Percentiles rank a stretch among this genome's conserved stretches.
Conservation (phyloP, 2,113 vertebrate species). For the Pteropus alecto region DNA sequence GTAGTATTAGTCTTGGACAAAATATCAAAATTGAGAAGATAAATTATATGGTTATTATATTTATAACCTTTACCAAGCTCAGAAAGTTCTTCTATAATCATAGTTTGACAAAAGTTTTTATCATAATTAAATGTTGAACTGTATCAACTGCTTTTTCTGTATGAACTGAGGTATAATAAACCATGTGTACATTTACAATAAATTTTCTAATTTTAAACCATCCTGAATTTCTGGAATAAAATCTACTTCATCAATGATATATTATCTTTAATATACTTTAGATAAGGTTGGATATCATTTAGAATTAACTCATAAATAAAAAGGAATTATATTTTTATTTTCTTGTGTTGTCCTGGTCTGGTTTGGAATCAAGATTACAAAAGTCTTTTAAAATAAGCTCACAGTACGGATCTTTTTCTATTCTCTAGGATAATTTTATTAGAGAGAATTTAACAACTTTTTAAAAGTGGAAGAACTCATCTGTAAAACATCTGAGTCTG, state of each 20-base stretch:
- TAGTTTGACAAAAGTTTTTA: background rate
- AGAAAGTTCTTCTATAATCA: background rate
- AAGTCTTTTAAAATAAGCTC: background rate
- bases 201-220: background rate
- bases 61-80: background rate
- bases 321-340: background rate
- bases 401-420: background rate
- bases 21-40: background rate
- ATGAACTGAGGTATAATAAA: background rate
- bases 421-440: background rate
- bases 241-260: background rate
- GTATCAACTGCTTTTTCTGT: background rate
- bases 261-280: background rate
- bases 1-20: background rate
- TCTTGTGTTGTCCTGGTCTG: background rate
- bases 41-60: background rate
- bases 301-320: background rate
- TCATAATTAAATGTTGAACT: background rate
- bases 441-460: background rate
- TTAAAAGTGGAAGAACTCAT: background rate
- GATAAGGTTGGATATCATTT: background rate
- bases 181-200: background rate
- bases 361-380: background rate
- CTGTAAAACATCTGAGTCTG: background rate
- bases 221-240: background rate